Evolutionary conservation across 2,888 invertebrate species (phyloP).

Genomic region (Marronus borbonicus): DNA sequence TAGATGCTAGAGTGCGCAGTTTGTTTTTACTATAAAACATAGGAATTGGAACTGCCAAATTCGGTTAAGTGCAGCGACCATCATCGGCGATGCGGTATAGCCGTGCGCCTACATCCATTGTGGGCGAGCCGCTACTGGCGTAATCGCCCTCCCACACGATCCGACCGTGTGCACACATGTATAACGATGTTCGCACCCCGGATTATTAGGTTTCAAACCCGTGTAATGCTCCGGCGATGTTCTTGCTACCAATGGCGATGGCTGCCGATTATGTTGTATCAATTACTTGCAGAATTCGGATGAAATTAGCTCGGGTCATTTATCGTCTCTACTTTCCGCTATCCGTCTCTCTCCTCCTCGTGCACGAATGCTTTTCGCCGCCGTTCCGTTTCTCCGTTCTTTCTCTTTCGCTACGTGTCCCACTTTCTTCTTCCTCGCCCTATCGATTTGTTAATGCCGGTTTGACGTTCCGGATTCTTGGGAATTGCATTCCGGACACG

Average conservation of each 20-base stretch:
- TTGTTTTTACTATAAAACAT: slow-evolving; percentile 5
- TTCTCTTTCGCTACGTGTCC: slow-evolving; percentile 17
- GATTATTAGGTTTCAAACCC: slow-evolving; percentile 60
- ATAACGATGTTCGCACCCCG: slow-evolving; percentile 58
- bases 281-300: slow-evolving; percentile 58
- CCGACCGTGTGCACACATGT: slow-evolving; percentile 55
- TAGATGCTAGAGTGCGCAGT: background rate
- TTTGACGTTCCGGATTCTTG: slow-evolving; percentile 39
- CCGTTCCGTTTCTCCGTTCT: slow-evolving; percentile 19
- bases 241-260: slow-evolving; percentile 57
- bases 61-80: slow-evolving; percentile 30
- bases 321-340: slow-evolving; percentile 46
- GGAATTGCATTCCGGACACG: slow-evolving; percentile 40
- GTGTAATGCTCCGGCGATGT: slow-evolving; percentile 58
- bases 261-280: slow-evolving; percentile 60
- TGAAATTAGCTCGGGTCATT: slow-evolving; percentile 57
- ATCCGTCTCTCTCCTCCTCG: slow-evolving; percentile 31
- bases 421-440: slow-evolving; percentile 25
- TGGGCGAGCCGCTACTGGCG: slow-evolving; percentile 35
- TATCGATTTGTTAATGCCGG: slow-evolving; percentile 39
- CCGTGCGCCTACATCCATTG: slow-evolving; percentile 30
- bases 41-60: slow-evolving; percentile 26
- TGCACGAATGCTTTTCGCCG: slow-evolving; percentile 2
- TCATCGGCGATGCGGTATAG: slow-evolving; percentile 6
- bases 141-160: slow-evolving; percentile 37